Base-by-base conservation (phyloP, 2,113 vertebrate species). In the Indicator indicator region DNA sequence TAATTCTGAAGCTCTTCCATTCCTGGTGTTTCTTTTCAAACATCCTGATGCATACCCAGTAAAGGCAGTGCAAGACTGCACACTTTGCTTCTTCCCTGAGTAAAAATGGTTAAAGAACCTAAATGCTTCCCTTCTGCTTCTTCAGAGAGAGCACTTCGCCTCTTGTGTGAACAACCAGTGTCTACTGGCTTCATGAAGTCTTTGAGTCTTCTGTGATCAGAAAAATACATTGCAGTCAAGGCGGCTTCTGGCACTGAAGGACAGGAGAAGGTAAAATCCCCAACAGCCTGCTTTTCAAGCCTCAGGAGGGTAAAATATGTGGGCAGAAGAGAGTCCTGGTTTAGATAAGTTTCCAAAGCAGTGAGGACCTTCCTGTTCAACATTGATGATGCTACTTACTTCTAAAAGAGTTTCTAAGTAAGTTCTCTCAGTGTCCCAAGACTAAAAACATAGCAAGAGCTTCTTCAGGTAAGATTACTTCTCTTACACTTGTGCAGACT, bases 51-150 rank as follows among this genome's bases (percentile, higher is more conserved):
- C 70, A 64, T 36, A 81, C 40, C 38, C 42, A 54, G 44, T 12
- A 64, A 83, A 82, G 83, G 83, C 83, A 92, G 88, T 78, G 73
- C 83, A 93, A 90, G 73, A 81, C 33, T 69, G 83, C 1, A 7
- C 56, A 78, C 24, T 0, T 58, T 72, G 86, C 86, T 93, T 90
- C 95, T 83, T 96, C 93, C 94, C 94, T 93, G 94, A 96, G 92
- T 90, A 94, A 95, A 90, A 95, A 90, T 24, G 56, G 83, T 52
- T 74, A 4, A 76, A 33, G 59, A 71, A n/a, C 17, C 59, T 33
- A n/a, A 93, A 73, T 27, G 26, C 33, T 85, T 75, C 44, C 55
- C 14, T 95, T 84, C 83, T 89, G 28, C 75, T 88, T 13, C 48
- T 83, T 88, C 50, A 58, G 74, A 83, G 42, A 64, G 14, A n/a